Conservation (phyloP, 2,888 invertebrate genomes). For the Melanostoma mellinum region DNA sequence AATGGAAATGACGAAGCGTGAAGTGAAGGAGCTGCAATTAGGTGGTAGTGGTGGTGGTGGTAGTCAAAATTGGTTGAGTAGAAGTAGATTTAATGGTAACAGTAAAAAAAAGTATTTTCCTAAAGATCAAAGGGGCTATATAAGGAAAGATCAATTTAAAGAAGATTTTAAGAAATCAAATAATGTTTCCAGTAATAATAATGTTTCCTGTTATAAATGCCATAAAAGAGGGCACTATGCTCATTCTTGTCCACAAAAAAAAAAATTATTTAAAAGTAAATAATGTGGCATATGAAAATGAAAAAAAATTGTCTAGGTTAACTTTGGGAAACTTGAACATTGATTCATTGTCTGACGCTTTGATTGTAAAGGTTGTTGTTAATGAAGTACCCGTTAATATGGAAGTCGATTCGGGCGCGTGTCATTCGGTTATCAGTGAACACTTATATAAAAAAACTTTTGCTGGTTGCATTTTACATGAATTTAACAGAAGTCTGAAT, state of each 20-base stretch:
- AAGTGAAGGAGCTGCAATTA: slow-evolving; percentile 1
- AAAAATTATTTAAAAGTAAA: not conserved
- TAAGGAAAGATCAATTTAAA: not conserved
- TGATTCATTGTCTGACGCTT: not conserved
- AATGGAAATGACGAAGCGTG: slow-evolving; percentile 2
- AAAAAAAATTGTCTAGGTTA: not conserved
- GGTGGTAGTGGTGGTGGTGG: not conserved
- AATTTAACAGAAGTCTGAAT: slow-evolving; percentile 1
- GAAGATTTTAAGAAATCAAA: not conserved
- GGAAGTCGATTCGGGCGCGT: not conserved
- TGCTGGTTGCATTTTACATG: slow-evolving; percentile 2
- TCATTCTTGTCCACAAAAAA: not conserved
- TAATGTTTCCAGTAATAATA: not conserved
- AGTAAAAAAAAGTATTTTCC: not conserved
- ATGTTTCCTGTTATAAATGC: not conserved
- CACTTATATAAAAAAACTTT: not conserved
- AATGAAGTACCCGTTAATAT: not conserved
- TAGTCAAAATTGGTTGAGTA: no score
- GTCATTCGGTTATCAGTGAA: not conserved
- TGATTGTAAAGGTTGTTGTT: slow-evolving; percentile 2
- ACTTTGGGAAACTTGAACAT: slow-evolving; percentile 1
- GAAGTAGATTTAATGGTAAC: no score
- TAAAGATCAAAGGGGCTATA: not conserved
- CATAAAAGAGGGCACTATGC: not conserved
- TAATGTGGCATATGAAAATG: not conserved